phyloP scores from a whole-genome alignment of 2,888 invertebrate species.

The Drosophila stalkeri region DNA sequence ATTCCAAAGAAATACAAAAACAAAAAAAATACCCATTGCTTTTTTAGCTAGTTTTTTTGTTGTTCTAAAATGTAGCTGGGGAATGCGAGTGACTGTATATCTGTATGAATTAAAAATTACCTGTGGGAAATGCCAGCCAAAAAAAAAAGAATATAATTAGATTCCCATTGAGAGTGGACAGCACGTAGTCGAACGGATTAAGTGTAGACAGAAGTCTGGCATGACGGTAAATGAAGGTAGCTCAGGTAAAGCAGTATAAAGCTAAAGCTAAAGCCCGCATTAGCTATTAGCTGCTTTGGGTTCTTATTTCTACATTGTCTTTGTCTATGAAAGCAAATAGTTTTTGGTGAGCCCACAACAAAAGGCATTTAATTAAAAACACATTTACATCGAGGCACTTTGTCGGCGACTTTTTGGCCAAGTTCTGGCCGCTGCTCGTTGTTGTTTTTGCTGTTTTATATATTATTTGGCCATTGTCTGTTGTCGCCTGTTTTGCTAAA shows the following conservation, averaged over 20 bases:
- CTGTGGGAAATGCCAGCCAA: constrained; percentile 61
- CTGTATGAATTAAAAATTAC: constrained; percentile 2
- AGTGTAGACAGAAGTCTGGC: constrained; percentile 2
- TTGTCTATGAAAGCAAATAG: constrained; percentile 46
- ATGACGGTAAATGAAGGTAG: constrained; percentile 26
- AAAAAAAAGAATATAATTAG: constrained; percentile 42
- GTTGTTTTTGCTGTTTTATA: background rate
- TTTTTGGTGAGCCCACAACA: constrained; percentile 54
- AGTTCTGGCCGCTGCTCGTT: constrained; percentile 13
- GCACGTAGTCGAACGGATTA: constrained; percentile 27
- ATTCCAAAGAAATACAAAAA: constrained; percentile 50
- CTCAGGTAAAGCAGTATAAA: constrained; percentile 1
- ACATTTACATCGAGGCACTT: constrained; percentile 64
- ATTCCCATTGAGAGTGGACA: constrained; percentile 40
- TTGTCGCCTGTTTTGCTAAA: constrained; percentile 53
- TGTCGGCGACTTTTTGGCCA: constrained; percentile 37
- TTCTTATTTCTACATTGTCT: constrained; percentile 11
- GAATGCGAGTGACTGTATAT: constrained; percentile 20
- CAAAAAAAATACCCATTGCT: constrained; percentile 7
- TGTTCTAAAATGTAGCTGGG: constrained; percentile 22
- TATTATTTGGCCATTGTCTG: constrained; percentile 44
- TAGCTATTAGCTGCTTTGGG: constrained; percentile 23
- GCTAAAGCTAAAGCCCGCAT: constrained; percentile 35
- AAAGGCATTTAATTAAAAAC: constrained; percentile 75
- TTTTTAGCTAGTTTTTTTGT: constrained; percentile 37